Percentiles rank a stretch among this genome's conserved stretches.
Conservation (phyloP, 1,140 invertebrate genomes). For the Sesamia nonagrioides region DNA sequence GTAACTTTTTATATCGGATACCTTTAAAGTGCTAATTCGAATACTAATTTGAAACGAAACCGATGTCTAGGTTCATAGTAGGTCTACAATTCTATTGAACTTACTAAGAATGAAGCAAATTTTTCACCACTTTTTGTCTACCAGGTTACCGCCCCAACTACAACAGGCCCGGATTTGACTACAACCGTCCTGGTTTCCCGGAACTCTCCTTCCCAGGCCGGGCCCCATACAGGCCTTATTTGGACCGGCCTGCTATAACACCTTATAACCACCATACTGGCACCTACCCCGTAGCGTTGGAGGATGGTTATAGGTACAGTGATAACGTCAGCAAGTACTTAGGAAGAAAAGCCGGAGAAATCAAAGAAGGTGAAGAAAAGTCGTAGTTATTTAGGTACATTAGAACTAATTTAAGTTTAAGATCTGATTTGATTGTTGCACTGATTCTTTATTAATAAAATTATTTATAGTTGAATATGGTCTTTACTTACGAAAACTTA, state of each 20-base stretch:
- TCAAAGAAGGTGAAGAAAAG: constrained; percentile 60
- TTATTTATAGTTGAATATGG: constrained; percentile 16
- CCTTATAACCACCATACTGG: constrained; percentile 55
- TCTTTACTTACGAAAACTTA: background rate
- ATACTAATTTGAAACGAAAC: constrained; percentile 24
- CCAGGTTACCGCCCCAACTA: constrained; percentile 68
- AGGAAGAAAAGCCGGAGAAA: constrained; percentile 66
- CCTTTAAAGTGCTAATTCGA: constrained; percentile 2
- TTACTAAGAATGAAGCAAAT: background rate
- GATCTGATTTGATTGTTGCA: constrained; percentile 45
- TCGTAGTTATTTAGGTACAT: constrained; percentile 23
- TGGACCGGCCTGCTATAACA: constrained; percentile 63
- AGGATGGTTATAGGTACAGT: constrained; percentile 70
- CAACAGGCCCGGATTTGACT: constrained; percentile 65
- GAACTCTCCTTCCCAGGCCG: constrained; percentile 53
- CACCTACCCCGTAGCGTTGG: constrained; percentile 69
- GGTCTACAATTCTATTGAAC: background rate
- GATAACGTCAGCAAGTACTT: constrained; percentile 70
- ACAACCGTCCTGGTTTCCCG: constrained; percentile 59
- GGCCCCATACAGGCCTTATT: constrained; percentile 66
- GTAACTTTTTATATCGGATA: constrained; percentile 35
- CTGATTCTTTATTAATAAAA: constrained; percentile 39
- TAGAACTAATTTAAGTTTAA: constrained; percentile 29
- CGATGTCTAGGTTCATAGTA: too few relatives aligned
- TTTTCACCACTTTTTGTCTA: background rate